These are phyloP conservation scores for Lacerta viridis DNA, from an alignment of 2,797 vertebrate species.

Conservation along the genomic window DNA sequence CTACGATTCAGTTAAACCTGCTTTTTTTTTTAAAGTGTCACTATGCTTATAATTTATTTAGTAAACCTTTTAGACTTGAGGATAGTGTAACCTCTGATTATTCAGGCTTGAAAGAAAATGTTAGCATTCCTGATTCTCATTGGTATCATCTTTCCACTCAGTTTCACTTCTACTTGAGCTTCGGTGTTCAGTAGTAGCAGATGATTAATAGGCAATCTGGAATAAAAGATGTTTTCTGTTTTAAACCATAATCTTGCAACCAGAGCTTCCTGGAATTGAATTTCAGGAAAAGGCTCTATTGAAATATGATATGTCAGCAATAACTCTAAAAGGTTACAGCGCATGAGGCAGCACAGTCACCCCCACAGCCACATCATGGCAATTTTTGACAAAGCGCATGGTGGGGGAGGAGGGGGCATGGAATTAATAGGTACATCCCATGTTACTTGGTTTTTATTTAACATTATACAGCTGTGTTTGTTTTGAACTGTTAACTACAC, in stretches of 20 bases:
- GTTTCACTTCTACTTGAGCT: slow-evolving; percentile 19
- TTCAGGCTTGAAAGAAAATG: slow-evolving; percentile 39
- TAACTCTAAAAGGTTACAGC: slow-evolving; percentile 13
- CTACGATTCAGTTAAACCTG: background rate
- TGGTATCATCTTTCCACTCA: slow-evolving; percentile 35
- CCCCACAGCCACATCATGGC: background rate
- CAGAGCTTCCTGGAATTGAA: slow-evolving; percentile 54
- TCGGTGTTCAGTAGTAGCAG: slow-evolving; percentile 39
- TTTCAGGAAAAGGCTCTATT: slow-evolving; percentile 46
- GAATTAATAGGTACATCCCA: background rate
- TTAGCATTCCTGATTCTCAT: slow-evolving; percentile 40
- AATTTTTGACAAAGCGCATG: background rate
- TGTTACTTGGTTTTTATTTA: slow-evolving; percentile 8
- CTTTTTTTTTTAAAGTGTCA: background rate
- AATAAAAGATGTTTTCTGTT: slow-evolving; percentile 54
- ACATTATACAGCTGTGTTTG: background rate
- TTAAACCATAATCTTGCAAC: slow-evolving; percentile 46
- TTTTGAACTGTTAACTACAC: background rate
- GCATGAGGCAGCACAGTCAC: slow-evolving; percentile 7
- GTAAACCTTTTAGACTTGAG: slow-evolving; percentile 7
- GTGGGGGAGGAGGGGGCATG: background rate
- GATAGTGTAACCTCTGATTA: slow-evolving; percentile 20
- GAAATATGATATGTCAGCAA: slow-evolving; percentile 35
- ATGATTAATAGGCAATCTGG: slow-evolving; percentile 44
- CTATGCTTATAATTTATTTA: slow-evolving; percentile 38